Conservation (phyloP, 2,888 invertebrate genomes). For the Standfussiana lucernea region DNA sequence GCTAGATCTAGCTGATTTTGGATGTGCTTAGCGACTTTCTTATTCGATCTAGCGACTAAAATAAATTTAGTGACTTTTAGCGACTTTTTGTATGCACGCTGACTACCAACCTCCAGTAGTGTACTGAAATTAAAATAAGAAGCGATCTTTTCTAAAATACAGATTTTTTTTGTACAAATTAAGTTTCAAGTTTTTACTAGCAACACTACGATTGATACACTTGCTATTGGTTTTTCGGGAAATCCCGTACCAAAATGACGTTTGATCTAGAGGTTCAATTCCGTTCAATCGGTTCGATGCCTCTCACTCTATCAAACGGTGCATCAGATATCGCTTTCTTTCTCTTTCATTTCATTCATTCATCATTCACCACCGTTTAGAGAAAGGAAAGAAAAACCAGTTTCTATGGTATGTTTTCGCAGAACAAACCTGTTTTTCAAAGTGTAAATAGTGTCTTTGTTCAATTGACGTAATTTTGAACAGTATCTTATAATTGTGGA, state of each 20-base stretch:
- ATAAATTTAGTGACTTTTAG: too few species aligned
- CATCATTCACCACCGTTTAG: too few species aligned
- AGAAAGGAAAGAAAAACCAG: too few species aligned
- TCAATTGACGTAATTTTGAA: conserved; percentile 7
- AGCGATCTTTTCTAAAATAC: neutral
- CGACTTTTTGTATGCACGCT: too few species aligned
- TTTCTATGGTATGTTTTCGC: neutral
- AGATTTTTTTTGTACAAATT: too few species aligned
- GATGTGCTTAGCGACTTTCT: too few species aligned
- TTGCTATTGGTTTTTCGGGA: conserved; percentile 19
- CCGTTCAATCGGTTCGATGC: conserved; percentile 2
- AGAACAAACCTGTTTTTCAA: conserved; percentile 14
- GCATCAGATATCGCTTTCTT: neutral
- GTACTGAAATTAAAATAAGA: neutral
- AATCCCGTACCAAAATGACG: conserved; percentile 15
- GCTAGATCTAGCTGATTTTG: too few species aligned
- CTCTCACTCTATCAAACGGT: conserved; percentile 17
- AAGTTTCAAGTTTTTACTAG: neutral
- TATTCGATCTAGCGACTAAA: too few species aligned
- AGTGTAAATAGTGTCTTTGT: conserved; percentile 13
- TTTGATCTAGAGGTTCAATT: neutral
- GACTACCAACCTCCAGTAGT: too few species aligned
- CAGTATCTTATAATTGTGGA: neutral
- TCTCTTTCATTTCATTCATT: conserved; percentile 6
- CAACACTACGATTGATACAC: neutral